A percentile compares a stretch with the other conserved stretches of the same genome.
Conservation (phyloP, 2,888 invertebrate species). For the Homarus gammarus region DNA sequence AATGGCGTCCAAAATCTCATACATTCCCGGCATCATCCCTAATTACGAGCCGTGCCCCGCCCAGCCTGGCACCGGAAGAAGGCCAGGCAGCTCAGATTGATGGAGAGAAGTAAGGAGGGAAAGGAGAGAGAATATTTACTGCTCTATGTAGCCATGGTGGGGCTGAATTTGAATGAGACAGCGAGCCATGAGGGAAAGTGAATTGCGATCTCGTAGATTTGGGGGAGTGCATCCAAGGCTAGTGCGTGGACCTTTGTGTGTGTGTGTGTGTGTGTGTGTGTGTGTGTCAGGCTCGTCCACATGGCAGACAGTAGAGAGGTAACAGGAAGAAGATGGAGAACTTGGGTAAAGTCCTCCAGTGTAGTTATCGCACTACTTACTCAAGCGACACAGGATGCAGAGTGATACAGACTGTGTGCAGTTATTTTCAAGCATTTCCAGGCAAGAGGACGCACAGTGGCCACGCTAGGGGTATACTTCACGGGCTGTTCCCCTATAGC, state of each 20-base stretch:
- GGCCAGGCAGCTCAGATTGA: not conserved
- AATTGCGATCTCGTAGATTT: not conserved
- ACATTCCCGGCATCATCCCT: not conserved
- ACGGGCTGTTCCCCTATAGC: too few relatives aligned
- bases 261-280: too few relatives aligned
- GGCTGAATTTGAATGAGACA: constrained; percentile 9
- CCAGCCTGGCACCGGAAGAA: not conserved
- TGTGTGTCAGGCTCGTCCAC: too few relatives aligned
- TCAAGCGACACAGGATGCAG: too few relatives aligned
- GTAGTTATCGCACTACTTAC: too few relatives aligned
- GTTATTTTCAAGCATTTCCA: too few relatives aligned
- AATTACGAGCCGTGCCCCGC: constrained; percentile 5
- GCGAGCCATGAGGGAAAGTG: not conserved
- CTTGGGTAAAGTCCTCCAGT: too few relatives aligned
- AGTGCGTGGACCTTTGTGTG: not conserved
- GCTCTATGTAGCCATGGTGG: constrained; percentile 5
- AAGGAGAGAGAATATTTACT: constrained; percentile 3
- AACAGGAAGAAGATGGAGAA: too few relatives aligned
- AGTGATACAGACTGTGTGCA: too few relatives aligned
- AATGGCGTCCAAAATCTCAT: not conserved
- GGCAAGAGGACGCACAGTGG: too few relatives aligned
- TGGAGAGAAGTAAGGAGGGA: not conserved
- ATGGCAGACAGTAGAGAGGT: too few relatives aligned
- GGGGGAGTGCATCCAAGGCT: not conserved
- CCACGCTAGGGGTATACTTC: too few relatives aligned